These are phyloP conservation scores for Matsumurasca onukii DNA, from an alignment of 1,140 invertebrate species.

Conservation along the genomic window DNA sequence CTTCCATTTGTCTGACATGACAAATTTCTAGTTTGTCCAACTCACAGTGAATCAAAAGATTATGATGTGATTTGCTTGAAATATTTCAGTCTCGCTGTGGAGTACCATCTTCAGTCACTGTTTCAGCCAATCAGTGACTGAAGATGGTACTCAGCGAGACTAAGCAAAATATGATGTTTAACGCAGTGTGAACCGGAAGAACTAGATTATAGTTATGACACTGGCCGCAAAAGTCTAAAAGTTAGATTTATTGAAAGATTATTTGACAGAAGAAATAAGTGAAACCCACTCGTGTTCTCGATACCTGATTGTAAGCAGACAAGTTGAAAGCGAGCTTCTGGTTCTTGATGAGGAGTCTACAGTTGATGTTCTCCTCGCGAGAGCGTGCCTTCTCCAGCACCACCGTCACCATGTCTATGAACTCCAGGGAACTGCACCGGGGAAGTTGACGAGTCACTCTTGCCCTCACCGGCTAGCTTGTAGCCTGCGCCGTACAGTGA, in stretches of 20 bases:
- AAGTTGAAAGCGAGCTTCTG: conserved; percentile 56
- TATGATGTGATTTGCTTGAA: no score
- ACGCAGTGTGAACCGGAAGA: background rate
- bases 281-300: background rate
- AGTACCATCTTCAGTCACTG: background rate
- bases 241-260: background rate
- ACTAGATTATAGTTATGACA: background rate
- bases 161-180: background rate
- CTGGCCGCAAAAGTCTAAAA: background rate
- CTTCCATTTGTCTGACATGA: no score
- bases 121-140: background rate
- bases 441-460: conserved; percentile 7
- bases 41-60: no score
- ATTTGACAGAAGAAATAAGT: background rate
- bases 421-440: conserved; percentile 54
- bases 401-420: conserved; percentile 62
- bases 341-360: conserved; percentile 55
- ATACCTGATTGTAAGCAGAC: conserved; percentile 54
- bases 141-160: background rate
- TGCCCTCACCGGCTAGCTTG: conserved; percentile 48
- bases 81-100: no score
- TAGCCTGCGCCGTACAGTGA: conserved; percentile 63
- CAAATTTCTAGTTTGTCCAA: no score
- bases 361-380: conserved; percentile 56
- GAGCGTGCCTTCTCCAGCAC: conserved; percentile 63